Evolutionary conservation across 2,888 invertebrate species (phyloP), one percentile per base, ranked within the genome.

Genomic region (Spodoptera exigua): DNA sequence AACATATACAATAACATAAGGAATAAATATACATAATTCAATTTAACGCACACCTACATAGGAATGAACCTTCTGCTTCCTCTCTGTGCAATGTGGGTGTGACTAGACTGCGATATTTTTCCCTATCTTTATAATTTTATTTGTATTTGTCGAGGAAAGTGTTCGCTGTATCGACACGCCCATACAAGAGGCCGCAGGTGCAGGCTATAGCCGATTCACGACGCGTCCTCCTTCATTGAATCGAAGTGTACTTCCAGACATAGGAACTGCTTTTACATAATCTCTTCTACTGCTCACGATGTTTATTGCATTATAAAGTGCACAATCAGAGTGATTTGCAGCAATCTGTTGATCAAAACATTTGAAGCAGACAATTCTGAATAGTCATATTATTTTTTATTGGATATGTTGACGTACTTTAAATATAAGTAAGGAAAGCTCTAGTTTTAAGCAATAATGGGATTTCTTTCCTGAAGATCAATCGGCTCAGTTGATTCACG

Each of bases 101-200:
- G 78, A 76, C 67, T 67, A 70, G 76, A 83, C 76, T 80, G 67
- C 68, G 68, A 69, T 70, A 70, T 67, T 70, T 70, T 71, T 73
- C 63, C 68, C 71, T 81, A 68, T 27, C 7, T 76, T 76, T 78
- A 74, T 78, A 66, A 68, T 70, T 79, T 84, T 83, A 83, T 83
- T 84, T 76, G 71, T 73, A 68, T 68, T 63, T 58, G 73, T 63
- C 59, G 47, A 46, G 40, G 64, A 70, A 64, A 41, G 37, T 51
- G 43, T 44, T 34, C 56, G 57, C 40, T 21, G 68, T 51, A 27
- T 44, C 54, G 43, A 60, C 47, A 55, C 35, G 27, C 27, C 5
- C 5, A 4, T 5, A 11, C 12, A 32, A 18, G 13, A 14, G 32
- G 36, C 12, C 36, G 13, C 37, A 27, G 27, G 27, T 27, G 27